Evolutionary conservation across 92 coral and sea anemone genomes (phyloP).

Genomic region (Actinostola sp.): DNA sequence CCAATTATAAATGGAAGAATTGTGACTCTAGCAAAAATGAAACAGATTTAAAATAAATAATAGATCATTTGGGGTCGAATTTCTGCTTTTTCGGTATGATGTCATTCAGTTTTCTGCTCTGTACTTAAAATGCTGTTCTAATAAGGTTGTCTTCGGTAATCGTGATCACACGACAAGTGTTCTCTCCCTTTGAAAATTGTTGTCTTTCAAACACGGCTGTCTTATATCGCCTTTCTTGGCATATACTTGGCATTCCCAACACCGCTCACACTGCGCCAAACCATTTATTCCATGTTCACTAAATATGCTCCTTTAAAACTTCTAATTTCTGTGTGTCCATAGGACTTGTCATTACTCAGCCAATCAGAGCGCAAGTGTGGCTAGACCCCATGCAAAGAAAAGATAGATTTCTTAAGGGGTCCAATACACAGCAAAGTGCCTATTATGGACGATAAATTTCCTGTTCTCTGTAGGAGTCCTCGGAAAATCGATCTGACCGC

Average conservation of each 20-base stretch:
- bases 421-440: conserved; percentile 26
- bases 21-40: not conserved
- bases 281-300: not conserved
- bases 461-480: conserved; percentile 34
- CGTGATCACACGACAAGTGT: not conserved
- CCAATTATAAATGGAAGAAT: not conserved
- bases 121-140: not conserved
- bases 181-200: not conserved
- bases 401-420: conserved; percentile 38
- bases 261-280: too few relatives aligned
- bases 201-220: not conserved
- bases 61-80: not conserved
- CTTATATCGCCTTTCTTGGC: not conserved
- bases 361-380: conserved; percentile 20
- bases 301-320: conserved; percentile 1
- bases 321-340: conserved; percentile 16
- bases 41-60: not conserved
- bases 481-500: conserved; percentile 34
- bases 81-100: not conserved
- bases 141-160: not conserved
- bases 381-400: conserved; percentile 41
- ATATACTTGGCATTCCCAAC: not conserved
- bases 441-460: conserved; percentile 41
- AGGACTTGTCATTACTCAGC: conserved; percentile 2
- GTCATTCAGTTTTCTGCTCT: not conserved